A percentile compares a stretch with the other conserved stretches of the same genome.
Evolutionary conservation across 1,140 invertebrate species (phyloP).

Genomic region (Adelges cooleyi): DNA sequence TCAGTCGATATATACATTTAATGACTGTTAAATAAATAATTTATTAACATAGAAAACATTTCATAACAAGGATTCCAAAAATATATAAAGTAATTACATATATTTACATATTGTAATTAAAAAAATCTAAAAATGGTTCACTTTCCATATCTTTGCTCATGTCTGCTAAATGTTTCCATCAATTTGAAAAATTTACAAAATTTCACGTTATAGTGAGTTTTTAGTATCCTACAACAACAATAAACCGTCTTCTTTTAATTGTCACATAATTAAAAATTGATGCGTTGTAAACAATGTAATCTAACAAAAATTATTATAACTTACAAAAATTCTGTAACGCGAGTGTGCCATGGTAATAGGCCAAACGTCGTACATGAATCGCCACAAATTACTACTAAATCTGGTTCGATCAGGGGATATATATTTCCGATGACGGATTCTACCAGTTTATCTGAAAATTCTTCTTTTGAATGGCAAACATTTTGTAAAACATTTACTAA

Average conservation of each 20-base stretch:
- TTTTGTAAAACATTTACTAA: not conserved
- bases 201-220: not conserved
- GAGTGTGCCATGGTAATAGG: constrained; percentile 17
- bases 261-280: not conserved
- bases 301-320: not conserved
- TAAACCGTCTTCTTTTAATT: not conserved
- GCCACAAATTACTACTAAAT: constrained; percentile 10
- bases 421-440: not conserved
- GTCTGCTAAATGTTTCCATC: constrained; percentile 4
- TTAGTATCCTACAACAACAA: constrained; percentile 9
- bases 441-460: constrained; percentile 1
- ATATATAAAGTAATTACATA: too few species aligned
- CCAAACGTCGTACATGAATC: constrained; percentile 22
- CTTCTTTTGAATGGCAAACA: not conserved
- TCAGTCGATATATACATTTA: too few species aligned
- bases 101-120: too few species aligned
- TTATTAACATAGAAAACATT: too few species aligned
- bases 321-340: constrained; percentile 23
- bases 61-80: too few species aligned
- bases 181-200: constrained; percentile 12
- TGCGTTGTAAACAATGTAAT: too few species aligned
- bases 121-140: not conserved
- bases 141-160: constrained; percentile 22
- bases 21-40: too few species aligned
- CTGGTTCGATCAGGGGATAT: constrained; percentile 8